Conservation (phyloP, 2,797 vertebrate genomes). For the Oryzias dopingdopingensis region DNA sequence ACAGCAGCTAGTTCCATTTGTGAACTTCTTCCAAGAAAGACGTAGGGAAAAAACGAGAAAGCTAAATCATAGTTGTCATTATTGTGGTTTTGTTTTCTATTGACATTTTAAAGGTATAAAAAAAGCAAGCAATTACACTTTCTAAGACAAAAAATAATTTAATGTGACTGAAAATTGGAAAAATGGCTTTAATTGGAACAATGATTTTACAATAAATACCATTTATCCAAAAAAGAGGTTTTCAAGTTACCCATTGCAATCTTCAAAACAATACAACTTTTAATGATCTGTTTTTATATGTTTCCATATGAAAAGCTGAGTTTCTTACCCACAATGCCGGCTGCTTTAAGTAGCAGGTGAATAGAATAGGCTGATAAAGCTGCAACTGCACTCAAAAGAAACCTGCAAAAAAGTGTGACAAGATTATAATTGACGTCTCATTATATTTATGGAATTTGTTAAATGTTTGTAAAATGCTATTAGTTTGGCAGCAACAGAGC, state of each 20-base stretch:
- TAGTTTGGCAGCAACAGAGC: neutral
- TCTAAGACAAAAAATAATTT: too few species aligned
- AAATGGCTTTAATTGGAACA: too few species aligned
- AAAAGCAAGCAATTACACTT: too few species aligned
- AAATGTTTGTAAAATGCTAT: neutral
- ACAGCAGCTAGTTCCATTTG: slow-evolving; percentile 16
- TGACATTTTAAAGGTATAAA: too few species aligned
- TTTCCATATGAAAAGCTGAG: neutral
- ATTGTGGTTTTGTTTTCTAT: neutral
- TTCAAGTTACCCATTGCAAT: too few species aligned
- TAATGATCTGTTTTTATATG: neutral
- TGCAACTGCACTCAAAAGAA: slow-evolving; percentile 89
- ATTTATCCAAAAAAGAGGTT: too few species aligned
- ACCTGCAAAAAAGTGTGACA: slow-evolving; percentile 70
- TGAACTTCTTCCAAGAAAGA: slow-evolving; percentile 8
- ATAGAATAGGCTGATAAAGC: slow-evolving; percentile 93
- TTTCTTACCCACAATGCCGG: slow-evolving; percentile 90
- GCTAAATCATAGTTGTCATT: neutral
- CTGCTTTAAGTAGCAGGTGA: slow-evolving; percentile 93
- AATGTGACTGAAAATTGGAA: too few species aligned
- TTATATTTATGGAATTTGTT: neutral
- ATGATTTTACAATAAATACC: too few species aligned
- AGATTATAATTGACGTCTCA: neutral
- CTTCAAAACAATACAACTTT: too few species aligned
- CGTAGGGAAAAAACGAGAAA: neutral